Evolutionary conservation across 2,113 vertebrate species (phyloP), one percentile per base, ranked within the genome.

Genomic region (Perca schrenkii): DNA sequence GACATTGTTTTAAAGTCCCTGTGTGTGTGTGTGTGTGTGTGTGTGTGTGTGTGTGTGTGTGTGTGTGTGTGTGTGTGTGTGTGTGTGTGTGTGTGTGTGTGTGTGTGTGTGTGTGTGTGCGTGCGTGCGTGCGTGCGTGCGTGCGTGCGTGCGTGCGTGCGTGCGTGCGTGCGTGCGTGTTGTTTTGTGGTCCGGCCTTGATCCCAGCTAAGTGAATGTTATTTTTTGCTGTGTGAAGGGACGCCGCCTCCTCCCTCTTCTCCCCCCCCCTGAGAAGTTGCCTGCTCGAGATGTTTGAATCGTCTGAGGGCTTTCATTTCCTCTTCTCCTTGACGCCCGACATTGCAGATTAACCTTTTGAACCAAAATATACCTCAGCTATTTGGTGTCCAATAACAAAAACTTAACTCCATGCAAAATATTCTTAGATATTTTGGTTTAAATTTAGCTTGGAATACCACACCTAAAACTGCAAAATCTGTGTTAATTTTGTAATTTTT

Each of bases 201-300:
- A 82, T 82, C 83, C 79, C 86, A 87, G 81, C 71, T 85, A 83
- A 81, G 64, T 56, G 47, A 82, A 68, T 89, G 36, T 74, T 82
- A 4, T 64, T 74, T 54, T 77, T 60, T 73, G 25, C 67, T 61
- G 19, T 67, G 64, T 88, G 75, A 79, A 83, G 2, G 1, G 15
- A 12, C 3, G 19, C 10, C 5, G 16, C 34, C n/a, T n/a, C 43
- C 11, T 3, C 28, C 46, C 10, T 49, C 43, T 61, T 11, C 16
- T 8, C 25, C 57, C 46, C 77, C 56, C 57, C 67, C 57, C 22
- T n/a, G 79, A 82, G 80, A 84, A 67, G 77, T 31, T 21, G 46
- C 40, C 60, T n/a, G 2, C 13, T 86, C 0, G 16, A 78, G 34
- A 79, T 85, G 77, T 73, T 82, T 77, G 64, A 81, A 60, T 75